phyloP scores from a whole-genome alignment of 2,888 invertebrate genomes.

The Microctonus brassicae region DNA sequence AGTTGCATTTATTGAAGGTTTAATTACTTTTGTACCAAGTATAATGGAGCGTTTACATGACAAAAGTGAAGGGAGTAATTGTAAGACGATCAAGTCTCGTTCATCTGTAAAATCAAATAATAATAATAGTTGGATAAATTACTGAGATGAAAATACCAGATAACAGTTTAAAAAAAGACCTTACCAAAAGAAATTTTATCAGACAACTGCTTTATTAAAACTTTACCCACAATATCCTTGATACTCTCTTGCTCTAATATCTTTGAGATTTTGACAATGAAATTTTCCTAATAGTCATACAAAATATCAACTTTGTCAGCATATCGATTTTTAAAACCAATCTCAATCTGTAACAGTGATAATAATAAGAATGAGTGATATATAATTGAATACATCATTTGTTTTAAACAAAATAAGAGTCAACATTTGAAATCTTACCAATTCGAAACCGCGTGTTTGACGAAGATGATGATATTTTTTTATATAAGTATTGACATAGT shows the following conservation, averaged over 20 bases:
- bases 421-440: too few relatives aligned
- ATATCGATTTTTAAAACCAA: background rate
- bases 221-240: background rate
- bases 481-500: too few relatives aligned
- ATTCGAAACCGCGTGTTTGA: too few relatives aligned
- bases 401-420: too few relatives aligned
- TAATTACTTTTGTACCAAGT: background rate
- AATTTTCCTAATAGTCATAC: background rate
- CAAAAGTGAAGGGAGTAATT: background rate
- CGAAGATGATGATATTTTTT: too few relatives aligned
- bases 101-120: background rate
- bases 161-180: too few relatives aligned
- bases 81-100: background rate
- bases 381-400: too few relatives aligned
- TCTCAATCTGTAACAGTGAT: background rate
- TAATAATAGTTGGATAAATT: background rate
- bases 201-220: background rate
- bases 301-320: background rate
- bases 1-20: background rate
- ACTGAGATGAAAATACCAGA: background rate
- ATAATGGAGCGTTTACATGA: background rate
- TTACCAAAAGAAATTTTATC: background rate
- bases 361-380: too few relatives aligned
- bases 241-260: background rate
- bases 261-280: background rate